Conservation (phyloP, 1,140 invertebrate genomes). For the Drosophila biarmipes region DNA sequence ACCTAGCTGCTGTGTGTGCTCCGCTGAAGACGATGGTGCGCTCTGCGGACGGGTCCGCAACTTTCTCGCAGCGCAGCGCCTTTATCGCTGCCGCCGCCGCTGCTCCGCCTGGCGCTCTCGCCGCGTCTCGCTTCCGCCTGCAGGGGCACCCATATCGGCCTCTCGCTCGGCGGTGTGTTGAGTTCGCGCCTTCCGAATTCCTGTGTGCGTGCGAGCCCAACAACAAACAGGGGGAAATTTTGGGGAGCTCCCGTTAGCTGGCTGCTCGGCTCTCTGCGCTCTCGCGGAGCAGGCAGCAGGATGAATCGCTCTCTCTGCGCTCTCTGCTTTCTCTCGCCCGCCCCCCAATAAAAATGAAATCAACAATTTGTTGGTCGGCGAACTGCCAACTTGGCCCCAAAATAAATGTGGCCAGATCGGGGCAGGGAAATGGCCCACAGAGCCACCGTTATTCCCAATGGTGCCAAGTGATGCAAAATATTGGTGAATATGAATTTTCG, state of each 20-base stretch:
- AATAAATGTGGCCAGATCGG: slow-evolving; percentile 28
- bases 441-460: slow-evolving; percentile 1
- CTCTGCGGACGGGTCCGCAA: slow-evolving; percentile 62
- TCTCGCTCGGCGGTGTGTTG: slow-evolving; percentile 22
- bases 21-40: slow-evolving; percentile 80
- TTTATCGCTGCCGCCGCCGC: slow-evolving; percentile 12
- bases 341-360: slow-evolving; percentile 52
- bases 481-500: too few relatives aligned
- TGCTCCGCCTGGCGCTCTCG: slow-evolving; percentile 27
- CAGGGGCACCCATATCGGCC: slow-evolving; percentile 1
- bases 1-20: slow-evolving; percentile 76
- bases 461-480: not conserved
- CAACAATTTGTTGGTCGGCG: slow-evolving; percentile 59
- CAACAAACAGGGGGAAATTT: slow-evolving; percentile 70
- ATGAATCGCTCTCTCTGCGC: not conserved
- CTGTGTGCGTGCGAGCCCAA: slow-evolving; percentile 34
- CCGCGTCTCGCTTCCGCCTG: slow-evolving; percentile 1
- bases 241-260: slow-evolving; percentile 16
- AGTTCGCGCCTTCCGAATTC: slow-evolving; percentile 1
- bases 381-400: slow-evolving; percentile 30
- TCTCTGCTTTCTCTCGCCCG: slow-evolving; percentile 11
- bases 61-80: slow-evolving; percentile 34
- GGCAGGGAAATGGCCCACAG: not conserved
- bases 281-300: not conserved
- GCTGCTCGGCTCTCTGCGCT: slow-evolving; percentile 8